A percentile compares a stretch with the other conserved stretches of the same genome.
Evolutionary conservation across 2,888 invertebrate species (phyloP).

Genomic region (Ceratothoa steindachneri): DNA sequence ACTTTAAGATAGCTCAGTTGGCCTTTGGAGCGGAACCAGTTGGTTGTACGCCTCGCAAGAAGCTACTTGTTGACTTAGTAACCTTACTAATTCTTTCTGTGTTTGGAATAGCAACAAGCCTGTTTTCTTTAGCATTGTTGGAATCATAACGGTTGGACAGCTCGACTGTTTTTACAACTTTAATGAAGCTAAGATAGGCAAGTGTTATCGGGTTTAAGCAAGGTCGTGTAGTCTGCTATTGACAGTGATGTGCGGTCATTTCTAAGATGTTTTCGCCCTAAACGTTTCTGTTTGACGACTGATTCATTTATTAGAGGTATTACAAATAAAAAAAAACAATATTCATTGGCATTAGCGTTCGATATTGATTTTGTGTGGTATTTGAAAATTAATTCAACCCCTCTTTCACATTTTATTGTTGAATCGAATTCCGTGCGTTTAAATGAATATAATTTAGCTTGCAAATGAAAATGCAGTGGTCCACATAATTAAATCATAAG

Average conservation of each 20-base stretch:
- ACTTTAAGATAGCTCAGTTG: conserved; percentile 47
- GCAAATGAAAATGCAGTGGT: too few species aligned
- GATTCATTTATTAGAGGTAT: too few species aligned
- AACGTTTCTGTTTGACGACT: too few species aligned
- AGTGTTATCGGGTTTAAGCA: neutral
- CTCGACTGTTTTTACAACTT: conserved; percentile 38
- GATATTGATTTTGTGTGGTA: too few species aligned
- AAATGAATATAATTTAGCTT: too few species aligned
- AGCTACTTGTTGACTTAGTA: conserved; percentile 46
- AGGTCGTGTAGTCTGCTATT: conserved; percentile 10
- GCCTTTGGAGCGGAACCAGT: conserved; percentile 42
- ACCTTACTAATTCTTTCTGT: conserved; percentile 44
- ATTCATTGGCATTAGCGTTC: too few species aligned
- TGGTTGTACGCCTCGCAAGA: conserved; percentile 29
- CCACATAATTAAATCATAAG: too few species aligned
- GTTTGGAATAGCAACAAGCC: conserved; percentile 46
- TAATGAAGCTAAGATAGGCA: conserved; percentile 32
- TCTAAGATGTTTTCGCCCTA: neutral
- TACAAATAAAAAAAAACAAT: too few species aligned
- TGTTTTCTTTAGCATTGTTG: conserved; percentile 45
- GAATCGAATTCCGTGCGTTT: too few species aligned
- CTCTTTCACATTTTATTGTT: too few species aligned
- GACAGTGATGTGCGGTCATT: neutral
- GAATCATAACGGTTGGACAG: conserved; percentile 40
- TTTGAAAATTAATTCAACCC: too few species aligned